Evolutionary conservation across 2,888 invertebrate genomes (phyloP).

Genomic region (Teinopalpus imperialis): DNA sequence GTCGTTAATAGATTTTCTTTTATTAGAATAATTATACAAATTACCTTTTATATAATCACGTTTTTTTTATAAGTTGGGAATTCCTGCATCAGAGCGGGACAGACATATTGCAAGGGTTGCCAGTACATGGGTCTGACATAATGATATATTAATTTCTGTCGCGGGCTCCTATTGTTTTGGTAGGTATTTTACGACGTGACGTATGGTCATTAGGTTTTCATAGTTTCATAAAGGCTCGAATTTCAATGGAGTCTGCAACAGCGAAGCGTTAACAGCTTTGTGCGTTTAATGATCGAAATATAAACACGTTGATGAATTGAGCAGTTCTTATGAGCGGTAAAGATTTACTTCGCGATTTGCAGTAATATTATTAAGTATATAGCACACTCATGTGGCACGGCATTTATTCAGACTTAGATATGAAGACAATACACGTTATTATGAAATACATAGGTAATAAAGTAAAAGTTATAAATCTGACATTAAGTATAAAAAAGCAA

Average conservation of each 20-base stretch:
- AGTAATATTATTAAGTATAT: too few species aligned
- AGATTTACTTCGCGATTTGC: conserved; percentile 11
- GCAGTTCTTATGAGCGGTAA: conserved; percentile 30
- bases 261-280: conserved; percentile 50
- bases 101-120: conserved; percentile 36
- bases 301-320: conserved; percentile 58
- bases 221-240: conserved; percentile 75
- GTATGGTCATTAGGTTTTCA: conserved; percentile 81
- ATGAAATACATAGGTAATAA: too few species aligned
- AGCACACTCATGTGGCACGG: too few species aligned
- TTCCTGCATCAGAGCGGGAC: conserved; percentile 39
- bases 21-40: too few species aligned
- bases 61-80: conserved; percentile 5
- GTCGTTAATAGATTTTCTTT: too few species aligned
- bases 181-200: conserved; percentile 78
- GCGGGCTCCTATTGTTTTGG: conserved; percentile 76
- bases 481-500: too few species aligned
- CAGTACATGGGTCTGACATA: conserved; percentile 74
- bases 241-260: conserved; percentile 52
- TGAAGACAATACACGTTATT: too few species aligned
- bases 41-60: not conserved
- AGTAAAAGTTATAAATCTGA: too few species aligned
- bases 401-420: too few species aligned
- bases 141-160: conserved; percentile 82
- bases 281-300: conserved; percentile 69